Conservation (phyloP, 2,797 vertebrate genomes). For the Lacerta viridis region DNA sequence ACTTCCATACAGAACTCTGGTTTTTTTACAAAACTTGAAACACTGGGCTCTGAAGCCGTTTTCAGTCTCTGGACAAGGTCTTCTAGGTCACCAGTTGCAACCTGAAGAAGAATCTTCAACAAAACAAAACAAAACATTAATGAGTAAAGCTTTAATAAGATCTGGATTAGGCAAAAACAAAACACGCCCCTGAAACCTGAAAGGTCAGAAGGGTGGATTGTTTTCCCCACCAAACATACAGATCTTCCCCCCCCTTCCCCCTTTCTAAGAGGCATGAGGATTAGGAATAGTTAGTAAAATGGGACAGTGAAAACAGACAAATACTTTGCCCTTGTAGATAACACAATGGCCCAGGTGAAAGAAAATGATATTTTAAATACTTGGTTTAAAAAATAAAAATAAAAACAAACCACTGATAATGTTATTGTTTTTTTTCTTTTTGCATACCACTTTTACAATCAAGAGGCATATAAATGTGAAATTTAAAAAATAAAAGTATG, state of each 20-base stretch:
- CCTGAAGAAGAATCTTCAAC: conserved; percentile 77
- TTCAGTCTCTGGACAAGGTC: conserved; percentile 81
- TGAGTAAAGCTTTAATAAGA: neutral
- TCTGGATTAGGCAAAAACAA: neutral
- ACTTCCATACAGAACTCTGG: conserved; percentile 86
- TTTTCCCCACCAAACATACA: neutral
- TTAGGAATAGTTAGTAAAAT: neutral
- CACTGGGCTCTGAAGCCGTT: conserved; percentile 69
- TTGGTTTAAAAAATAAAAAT: neutral
- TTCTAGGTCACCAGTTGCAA: conserved; percentile 78
- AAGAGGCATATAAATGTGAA: too few species aligned
- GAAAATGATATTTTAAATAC: neutral
- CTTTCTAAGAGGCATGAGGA: neutral
- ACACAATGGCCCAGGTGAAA: neutral
- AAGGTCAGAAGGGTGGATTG: neutral
- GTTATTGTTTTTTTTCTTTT: too few species aligned
- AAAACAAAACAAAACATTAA: neutral
- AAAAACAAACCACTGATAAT: neutral
- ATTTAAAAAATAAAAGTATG: neutral
- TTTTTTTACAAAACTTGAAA: conserved; percentile 87
- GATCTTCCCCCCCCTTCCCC: too few species aligned
- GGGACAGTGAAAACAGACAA: neutral
- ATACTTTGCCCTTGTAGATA: neutral
- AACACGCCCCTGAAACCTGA: neutral
- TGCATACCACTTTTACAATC: too few species aligned